Base-by-base conservation (phyloP, 1,140 invertebrate genomes). In the Aphidius gifuensis region DNA sequence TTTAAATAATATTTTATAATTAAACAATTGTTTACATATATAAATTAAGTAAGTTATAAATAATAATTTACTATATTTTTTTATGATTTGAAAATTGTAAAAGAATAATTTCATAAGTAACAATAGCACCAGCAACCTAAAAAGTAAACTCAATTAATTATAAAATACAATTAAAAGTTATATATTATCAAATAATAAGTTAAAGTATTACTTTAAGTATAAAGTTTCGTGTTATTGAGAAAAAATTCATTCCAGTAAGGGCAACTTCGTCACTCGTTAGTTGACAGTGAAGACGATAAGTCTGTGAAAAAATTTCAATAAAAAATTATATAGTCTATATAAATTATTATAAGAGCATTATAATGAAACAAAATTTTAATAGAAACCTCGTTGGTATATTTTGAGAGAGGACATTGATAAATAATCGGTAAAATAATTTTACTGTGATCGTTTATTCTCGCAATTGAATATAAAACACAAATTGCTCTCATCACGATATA, bases 181-280 rank as follows among this genome's bases (percentile, higher is more conserved):
- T 23, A 78, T 77, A n/a, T n/a, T n/a, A n/a, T n/a, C n/a, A n/a
- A n/a, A n/a, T n/a, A n/a, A n/a, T n/a, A n/a, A n/a, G n/a, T n/a
- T n/a, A n/a, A n/a, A n/a, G n/a, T n/a, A n/a, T 75, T 80, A 89
- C 88, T 71, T 85, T 83, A 48, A 90, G 78, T 65, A 90, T 80
- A 40, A 88, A 82, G 50, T 83, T 84, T 57, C 86, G 80, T 7
- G 85, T 88, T 0, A 88, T 81, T 1, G 82, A 80, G 71, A 88
- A 89, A 66, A 88, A 87, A 64, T 85, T 83, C 64, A 84, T 76
- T 57, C 87, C 87, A 1, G 85, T 84, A 7, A 88, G 64, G 6
- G 83, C 83, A 44, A 87, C 78, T 1, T 83, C 78, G 68, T 88
- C 85, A 50, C 81, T 79, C 5, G 80, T 78, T 1, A 87, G 80